Percentiles rank a stretch among this genome's conserved stretches.
Conservation (phyloP, 2,797 vertebrate species). For the Decapterus maruadsi region DNA sequence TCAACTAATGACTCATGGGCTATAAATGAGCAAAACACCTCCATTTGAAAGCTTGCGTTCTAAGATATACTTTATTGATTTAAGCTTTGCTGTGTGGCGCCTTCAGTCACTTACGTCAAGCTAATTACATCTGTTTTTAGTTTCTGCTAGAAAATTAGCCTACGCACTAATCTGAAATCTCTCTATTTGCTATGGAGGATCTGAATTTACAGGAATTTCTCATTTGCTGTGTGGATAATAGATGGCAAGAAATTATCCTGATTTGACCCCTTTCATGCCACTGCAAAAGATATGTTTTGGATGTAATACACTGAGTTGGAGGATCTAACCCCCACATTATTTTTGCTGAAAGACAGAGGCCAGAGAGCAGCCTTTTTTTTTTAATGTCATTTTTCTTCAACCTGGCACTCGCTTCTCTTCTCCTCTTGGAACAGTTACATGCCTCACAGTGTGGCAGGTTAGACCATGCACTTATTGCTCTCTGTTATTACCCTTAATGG, state of each 20-base stretch:
- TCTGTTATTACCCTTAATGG: constrained; percentile 17
- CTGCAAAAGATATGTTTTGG: not conserved
- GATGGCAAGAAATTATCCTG: constrained; percentile 17
- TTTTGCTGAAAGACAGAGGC: not conserved
- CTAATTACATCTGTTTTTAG: not conserved
- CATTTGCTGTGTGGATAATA: not conserved
- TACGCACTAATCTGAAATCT: not conserved
- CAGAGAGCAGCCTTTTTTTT: constrained; percentile 5
- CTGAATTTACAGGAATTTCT: not conserved
- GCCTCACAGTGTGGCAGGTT: constrained; percentile 1
- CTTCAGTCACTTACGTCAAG: not conserved
- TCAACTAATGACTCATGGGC: constrained; percentile 15
- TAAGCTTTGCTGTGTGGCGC: not conserved
- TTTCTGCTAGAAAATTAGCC: not conserved
- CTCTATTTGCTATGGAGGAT: not conserved
- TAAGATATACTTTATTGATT: not conserved
- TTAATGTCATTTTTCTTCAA: not conserved
- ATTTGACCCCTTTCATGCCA: constrained; percentile 1
- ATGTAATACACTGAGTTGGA: not conserved
- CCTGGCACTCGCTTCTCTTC: constrained; percentile 11
- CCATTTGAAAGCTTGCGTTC: not conserved
- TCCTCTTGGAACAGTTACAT: constrained; percentile 33
- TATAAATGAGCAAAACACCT: not conserved
- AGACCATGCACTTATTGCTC: not conserved
- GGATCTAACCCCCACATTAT: not conserved